Evolutionary conservation across 2,113 vertebrate genomes (phyloP).

Genomic region (Myiopsitta monachus): DNA sequence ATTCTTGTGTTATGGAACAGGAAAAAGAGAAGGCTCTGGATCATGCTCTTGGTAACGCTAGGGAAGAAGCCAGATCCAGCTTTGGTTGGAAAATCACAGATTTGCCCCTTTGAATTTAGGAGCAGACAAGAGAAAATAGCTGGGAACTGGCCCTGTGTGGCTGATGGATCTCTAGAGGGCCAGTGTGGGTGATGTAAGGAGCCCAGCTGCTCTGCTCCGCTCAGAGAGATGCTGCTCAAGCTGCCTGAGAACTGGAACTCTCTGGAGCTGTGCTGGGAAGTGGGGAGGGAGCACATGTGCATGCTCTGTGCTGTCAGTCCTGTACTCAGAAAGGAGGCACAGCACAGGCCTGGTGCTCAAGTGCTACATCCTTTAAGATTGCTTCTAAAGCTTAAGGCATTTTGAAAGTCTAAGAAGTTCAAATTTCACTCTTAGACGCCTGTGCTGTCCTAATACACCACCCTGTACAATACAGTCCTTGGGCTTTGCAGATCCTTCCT

Average conservation of each 20-base stretch:
- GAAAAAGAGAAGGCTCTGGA: not conserved
- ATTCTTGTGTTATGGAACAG: not conserved
- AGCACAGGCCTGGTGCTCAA: not conserved
- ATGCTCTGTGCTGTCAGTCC: not conserved
- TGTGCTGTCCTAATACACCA: not conserved
- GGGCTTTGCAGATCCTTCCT: not conserved
- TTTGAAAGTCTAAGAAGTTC: not conserved
- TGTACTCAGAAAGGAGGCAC: not conserved
- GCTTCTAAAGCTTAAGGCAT: not conserved
- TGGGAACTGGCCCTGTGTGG: not conserved
- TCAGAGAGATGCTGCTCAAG: not conserved
- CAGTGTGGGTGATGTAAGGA: not conserved
- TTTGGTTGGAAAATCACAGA: not conserved
- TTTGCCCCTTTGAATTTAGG: not conserved
- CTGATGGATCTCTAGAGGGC: not conserved
- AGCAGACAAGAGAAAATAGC: not conserved
- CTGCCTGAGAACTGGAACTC: not conserved
- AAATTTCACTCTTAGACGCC: not conserved
- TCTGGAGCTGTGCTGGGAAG: not conserved
- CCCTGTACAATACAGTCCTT: too few relatives aligned
- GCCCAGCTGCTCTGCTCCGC: not conserved
- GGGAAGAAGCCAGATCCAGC: not conserved
- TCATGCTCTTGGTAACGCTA: not conserved
- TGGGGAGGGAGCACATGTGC: not conserved
- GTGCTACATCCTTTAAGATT: not conserved